A percentile compares a stretch with the other conserved stretches of the same genome.
Evolutionary conservation across 2,113 vertebrate genomes (phyloP).

Genomic region (Rhodinocichla rosea): DNA sequence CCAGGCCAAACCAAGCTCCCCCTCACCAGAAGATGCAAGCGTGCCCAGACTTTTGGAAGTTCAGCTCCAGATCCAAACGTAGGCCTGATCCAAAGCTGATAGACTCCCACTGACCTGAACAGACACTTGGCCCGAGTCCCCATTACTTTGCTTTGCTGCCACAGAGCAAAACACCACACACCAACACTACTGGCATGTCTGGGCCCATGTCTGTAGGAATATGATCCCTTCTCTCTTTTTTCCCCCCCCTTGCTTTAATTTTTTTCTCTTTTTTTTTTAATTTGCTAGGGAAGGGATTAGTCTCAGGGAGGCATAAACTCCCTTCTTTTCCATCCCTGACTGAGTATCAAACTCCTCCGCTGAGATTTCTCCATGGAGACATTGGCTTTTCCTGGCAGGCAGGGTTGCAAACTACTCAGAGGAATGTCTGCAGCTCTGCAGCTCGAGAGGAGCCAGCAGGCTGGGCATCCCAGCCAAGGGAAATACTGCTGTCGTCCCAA

Average conservation of each 20-base stretch:
- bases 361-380: slow-evolving; percentile 64
- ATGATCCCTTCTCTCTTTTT: background rate
- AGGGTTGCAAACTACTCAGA: slow-evolving; percentile 53
- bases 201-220: background rate
- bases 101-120: slow-evolving; percentile 1
- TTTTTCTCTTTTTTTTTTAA: background rate
- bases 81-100: background rate
- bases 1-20: slow-evolving; percentile 27
- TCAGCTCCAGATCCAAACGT: background rate
- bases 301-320: slow-evolving; percentile 38
- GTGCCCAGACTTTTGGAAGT: slow-evolving; percentile 2
- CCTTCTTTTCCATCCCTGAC: slow-evolving; percentile 17
- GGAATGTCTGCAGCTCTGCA: slow-evolving; percentile 61
- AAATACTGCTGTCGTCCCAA: slow-evolving; percentile 69
- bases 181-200: background rate
- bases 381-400: slow-evolving; percentile 73
- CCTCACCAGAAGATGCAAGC: slow-evolving; percentile 15
- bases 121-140: background rate
- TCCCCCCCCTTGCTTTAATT: background rate
- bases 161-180: background rate
- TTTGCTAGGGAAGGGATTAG: background rate
- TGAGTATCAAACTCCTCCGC: slow-evolving; percentile 7
- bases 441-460: slow-evolving; percentile 65
- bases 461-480: slow-evolving; percentile 70
- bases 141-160: background rate